Evolutionary conservation across 2,113 vertebrate genomes (phyloP).

Genomic region (Carassius carassius): DNA sequence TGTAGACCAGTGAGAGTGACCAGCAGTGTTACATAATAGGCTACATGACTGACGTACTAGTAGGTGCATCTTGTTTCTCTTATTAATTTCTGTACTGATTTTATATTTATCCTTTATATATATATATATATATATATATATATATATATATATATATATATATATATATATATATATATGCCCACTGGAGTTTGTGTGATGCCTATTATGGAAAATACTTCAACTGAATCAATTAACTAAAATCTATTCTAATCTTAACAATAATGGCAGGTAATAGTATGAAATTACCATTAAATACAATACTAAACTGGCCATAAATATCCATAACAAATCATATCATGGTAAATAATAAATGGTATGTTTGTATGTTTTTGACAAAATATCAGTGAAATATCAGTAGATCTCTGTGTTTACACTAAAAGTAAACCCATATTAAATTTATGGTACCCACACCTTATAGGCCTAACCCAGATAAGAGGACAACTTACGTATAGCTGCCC

Average conservation of each 20-base stretch:
- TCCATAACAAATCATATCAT: neutral
- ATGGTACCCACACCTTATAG: neutral
- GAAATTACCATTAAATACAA: neutral
- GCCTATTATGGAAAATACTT: neutral
- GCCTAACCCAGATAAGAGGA: no score
- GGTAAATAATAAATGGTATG: neutral
- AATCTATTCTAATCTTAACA: neutral
- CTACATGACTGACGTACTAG: neutral
- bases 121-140: no score
- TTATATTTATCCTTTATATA: neutral
- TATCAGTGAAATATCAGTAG: no score
- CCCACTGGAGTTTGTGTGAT: neutral
- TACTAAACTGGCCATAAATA: neutral
- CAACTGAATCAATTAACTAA: neutral
- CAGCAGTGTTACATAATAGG: neutral
- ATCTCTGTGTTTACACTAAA: neutral
- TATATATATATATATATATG: no score
- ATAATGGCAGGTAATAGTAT: neutral
- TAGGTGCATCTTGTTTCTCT: neutral
- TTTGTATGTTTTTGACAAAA: no score
- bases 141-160: no score
- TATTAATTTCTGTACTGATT: neutral
- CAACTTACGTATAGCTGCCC: no score
- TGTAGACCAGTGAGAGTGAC: constrained; percentile 9
- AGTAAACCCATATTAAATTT: neutral